These are phyloP conservation scores for Leuciscus waleckii DNA, from an alignment of 2,797 vertebrate species.

Conservation along the genomic window DNA sequence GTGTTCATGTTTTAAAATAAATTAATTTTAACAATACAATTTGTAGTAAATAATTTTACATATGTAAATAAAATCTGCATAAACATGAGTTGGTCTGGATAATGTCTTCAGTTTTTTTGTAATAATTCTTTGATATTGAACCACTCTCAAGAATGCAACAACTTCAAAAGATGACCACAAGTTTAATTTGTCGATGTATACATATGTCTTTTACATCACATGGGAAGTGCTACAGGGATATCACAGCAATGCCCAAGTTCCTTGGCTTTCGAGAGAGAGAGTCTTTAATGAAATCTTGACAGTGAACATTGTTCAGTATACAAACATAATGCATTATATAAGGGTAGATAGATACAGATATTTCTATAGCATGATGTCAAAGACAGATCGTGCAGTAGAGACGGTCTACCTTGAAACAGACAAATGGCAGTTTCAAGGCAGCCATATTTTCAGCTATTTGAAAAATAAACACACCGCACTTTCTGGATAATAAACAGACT, in stretches of 20 bases:
- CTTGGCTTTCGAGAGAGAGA: constrained; percentile 73
- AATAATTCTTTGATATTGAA: not conserved
- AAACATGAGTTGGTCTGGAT: not conserved
- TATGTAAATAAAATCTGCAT: not conserved
- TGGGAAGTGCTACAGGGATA: constrained; percentile 73
- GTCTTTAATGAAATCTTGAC: constrained; percentile 49
- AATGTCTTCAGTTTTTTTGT: constrained; percentile 44
- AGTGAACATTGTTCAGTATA: constrained; percentile 63
- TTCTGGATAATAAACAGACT: constrained; percentile 63
- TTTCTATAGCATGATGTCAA: constrained; percentile 63
- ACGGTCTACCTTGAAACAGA: constrained; percentile 31
- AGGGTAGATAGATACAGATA: constrained; percentile 65
- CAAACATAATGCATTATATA: constrained; percentile 65
- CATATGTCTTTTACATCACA: constrained; percentile 79
- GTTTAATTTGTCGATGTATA: constrained; percentile 76
- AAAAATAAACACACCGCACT: constrained; percentile 47
- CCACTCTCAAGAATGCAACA: constrained; percentile 42
- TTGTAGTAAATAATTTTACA: not conserved
- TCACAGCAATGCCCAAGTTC: constrained; percentile 71
- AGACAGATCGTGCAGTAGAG: constrained; percentile 60
- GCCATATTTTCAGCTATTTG: constrained; percentile 44
- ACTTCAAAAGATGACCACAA: constrained; percentile 76
- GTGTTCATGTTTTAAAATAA: not conserved
- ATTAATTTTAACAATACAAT: not conserved
- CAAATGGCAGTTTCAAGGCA: constrained; percentile 50